Conservation (phyloP, 2,888 invertebrate species). For the Oxycera nigricornis region DNA sequence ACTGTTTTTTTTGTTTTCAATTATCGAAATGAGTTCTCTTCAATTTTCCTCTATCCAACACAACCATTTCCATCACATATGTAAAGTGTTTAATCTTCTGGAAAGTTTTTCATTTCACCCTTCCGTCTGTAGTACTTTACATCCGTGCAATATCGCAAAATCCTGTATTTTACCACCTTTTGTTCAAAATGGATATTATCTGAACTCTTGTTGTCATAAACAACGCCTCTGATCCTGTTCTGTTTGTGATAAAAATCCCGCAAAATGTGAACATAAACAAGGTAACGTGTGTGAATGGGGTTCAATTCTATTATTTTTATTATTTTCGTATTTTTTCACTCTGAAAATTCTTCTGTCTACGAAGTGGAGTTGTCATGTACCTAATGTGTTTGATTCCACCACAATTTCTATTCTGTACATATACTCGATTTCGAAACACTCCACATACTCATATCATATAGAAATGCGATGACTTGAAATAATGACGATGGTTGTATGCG, state of each 20-base stretch:
- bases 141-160: not conserved
- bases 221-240: conserved; percentile 40
- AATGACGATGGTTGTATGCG: not conserved
- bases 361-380: not conserved
- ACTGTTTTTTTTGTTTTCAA: conserved; percentile 7
- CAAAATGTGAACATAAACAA: conserved; percentile 45
- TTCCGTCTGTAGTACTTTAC: not conserved
- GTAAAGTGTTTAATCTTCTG: conserved; percentile 36
- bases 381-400: not conserved
- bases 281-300: conserved; percentile 32
- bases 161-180: not conserved
- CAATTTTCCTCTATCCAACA: not conserved
- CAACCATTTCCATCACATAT: not conserved
- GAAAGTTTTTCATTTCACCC: conserved; percentile 13
- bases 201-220: conserved; percentile 38
- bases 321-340: not conserved
- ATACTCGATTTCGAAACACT: not conserved
- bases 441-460: not conserved
- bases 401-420: too few relatives aligned
- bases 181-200: conserved; percentile 31
- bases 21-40: conserved; percentile 19
- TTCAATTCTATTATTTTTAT: not conserved
- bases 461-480: not conserved
- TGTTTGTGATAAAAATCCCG: conserved; percentile 41
- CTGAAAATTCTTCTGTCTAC: not conserved